Conservation (phyloP, 2,888 invertebrate species). For the Spatulosminthurus flaviceps region DNA sequence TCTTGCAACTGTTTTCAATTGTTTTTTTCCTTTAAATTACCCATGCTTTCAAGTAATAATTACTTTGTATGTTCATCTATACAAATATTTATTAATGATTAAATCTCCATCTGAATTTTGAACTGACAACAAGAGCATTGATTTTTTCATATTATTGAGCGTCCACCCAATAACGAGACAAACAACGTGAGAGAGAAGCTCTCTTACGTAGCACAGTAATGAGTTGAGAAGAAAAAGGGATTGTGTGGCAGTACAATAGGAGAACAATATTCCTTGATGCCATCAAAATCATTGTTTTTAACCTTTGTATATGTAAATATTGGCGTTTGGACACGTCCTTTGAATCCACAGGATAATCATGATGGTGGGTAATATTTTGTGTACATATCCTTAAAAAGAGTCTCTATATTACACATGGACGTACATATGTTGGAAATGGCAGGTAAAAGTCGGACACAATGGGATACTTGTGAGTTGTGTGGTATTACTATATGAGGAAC, state of each 20-base stretch:
- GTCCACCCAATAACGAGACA: too few relatives aligned
- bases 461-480: too few relatives aligned
- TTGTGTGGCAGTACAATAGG: background rate
- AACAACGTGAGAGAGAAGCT: too few relatives aligned
- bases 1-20: too few relatives aligned
- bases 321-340: background rate
- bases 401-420: too few relatives aligned
- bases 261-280: background rate
- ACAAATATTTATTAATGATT: conserved; percentile 1
- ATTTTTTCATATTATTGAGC: background rate
- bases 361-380: background rate
- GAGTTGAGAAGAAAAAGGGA: background rate
- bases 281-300: background rate
- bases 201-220: conserved; percentile 1
- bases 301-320: background rate
- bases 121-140: background rate
- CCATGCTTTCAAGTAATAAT: too few relatives aligned
- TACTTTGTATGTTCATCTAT: too few relatives aligned
- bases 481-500: too few relatives aligned
- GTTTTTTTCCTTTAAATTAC: too few relatives aligned
- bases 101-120: background rate
- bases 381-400: too few relatives aligned
- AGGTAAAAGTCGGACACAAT: too few relatives aligned
- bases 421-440: too few relatives aligned
- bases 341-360: background rate